A percentile compares a stretch with the other conserved stretches of the same genome.
phyloP scores from a whole-genome alignment of 2,888 invertebrate genomes.

The Xestobium rufovillosum region DNA sequence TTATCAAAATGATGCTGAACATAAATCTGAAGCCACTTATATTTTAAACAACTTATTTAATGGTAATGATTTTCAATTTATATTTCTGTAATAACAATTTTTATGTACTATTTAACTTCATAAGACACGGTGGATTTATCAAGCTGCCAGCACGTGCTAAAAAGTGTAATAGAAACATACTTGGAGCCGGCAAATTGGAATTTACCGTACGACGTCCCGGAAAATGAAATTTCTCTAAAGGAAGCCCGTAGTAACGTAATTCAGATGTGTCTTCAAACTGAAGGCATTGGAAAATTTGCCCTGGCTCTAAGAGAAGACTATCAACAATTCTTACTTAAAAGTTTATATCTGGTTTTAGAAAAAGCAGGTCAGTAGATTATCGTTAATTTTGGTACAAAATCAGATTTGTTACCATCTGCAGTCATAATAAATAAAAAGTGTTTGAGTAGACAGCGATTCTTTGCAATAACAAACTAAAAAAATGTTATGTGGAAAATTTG shows the following conservation, averaged over 20 bases:
- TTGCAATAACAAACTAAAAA: too few species aligned
- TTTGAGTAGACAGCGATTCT: too few species aligned
- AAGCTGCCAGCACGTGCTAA: too few species aligned
- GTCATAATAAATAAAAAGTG: too few species aligned
- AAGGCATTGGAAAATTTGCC: conserved; percentile 63
- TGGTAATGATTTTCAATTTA: conserved; percentile 38
- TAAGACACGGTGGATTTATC: too few species aligned
- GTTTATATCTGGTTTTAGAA: conserved; percentile 61
- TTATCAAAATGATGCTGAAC: conserved; percentile 45
- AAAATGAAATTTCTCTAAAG: conserved; percentile 30
- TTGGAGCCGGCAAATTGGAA: conserved; percentile 49
- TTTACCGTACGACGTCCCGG: conserved; percentile 40
- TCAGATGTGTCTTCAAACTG: conserved; percentile 59
- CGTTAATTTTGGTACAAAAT: too few species aligned
- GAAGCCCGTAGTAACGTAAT: conserved; percentile 57
- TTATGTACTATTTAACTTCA: too few species aligned
- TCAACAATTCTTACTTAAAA: conserved; percentile 55
- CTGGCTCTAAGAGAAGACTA: conserved; percentile 46
- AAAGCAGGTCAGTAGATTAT: conserved; percentile 52
- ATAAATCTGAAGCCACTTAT: conserved; percentile 54
- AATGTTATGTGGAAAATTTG: too few species aligned
- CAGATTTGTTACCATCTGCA: too few species aligned
- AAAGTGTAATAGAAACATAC: conserved; percentile 39
- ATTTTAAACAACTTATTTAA: conserved; percentile 52
- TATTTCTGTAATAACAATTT: too few species aligned